Conservation (phyloP, 2,113 vertebrate species). For the Chamaetylas fuelleborni region DNA sequence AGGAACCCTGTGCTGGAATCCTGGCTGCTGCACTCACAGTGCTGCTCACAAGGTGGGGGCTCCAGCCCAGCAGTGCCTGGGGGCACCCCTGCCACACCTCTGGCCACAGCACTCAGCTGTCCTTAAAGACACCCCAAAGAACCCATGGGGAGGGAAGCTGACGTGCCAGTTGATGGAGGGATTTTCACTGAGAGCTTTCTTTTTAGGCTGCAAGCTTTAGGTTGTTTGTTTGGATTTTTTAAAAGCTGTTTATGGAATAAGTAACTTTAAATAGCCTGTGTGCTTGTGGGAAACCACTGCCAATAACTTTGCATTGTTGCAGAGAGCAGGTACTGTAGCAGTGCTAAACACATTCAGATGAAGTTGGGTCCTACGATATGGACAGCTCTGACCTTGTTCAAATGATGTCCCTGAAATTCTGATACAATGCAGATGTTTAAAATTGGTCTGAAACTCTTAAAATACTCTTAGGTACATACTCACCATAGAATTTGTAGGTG, state of each 20-base stretch:
- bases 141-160: neutral
- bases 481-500: neutral
- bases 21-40: neutral
- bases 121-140: neutral
- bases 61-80: neutral
- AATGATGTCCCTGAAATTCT: neutral
- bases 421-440: neutral
- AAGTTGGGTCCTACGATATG: neutral
- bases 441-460: neutral
- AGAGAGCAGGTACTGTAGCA: neutral
- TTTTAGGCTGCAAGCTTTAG: neutral
- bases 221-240: neutral
- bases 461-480: neutral
- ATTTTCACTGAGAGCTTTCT: neutral
- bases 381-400: neutral
- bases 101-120: neutral
- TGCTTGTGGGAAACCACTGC: neutral
- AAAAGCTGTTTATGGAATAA: neutral
- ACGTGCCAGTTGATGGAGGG: neutral
- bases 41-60: neutral
- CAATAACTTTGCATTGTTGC: neutral
- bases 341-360: neutral
- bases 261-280: neutral
- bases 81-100: neutral
- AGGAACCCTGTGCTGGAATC: neutral